A percentile compares a stretch with the other conserved stretches of the same genome.
phyloP scores from a whole-genome alignment of 1,140 invertebrate species.

The Heliconius congener region DNA sequence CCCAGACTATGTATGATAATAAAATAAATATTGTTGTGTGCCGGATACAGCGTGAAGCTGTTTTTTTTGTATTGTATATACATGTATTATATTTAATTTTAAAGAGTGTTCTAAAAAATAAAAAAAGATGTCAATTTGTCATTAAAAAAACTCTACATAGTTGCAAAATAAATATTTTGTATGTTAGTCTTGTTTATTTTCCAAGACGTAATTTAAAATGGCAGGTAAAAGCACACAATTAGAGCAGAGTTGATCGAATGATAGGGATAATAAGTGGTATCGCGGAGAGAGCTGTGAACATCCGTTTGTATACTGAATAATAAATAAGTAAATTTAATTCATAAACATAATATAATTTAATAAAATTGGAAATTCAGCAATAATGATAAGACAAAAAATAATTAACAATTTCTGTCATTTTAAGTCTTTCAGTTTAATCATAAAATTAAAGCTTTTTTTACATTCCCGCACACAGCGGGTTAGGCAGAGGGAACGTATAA shows the following conservation, averaged over 20 bases:
- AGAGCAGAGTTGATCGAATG: slow-evolving; percentile 63
- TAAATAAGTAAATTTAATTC: neutral
- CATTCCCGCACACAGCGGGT: no score
- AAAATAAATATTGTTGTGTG: no score
- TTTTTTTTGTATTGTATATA: no score
- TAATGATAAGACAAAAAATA: neutral
- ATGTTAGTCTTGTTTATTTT: slow-evolving; percentile 23
- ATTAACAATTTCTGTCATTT: neutral
- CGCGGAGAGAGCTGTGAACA: slow-evolving; percentile 55
- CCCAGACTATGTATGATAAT: no score
- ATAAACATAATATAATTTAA: neutral
- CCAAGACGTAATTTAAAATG: slow-evolving; percentile 33
- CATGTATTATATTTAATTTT: no score
- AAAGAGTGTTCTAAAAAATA: neutral
- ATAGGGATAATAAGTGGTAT: slow-evolving; percentile 59
- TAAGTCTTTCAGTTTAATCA: no score
- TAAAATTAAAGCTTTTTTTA: neutral
- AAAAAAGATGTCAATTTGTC: neutral
- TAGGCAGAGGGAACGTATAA: no score
- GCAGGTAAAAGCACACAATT: slow-evolving; percentile 65
- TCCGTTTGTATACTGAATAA: neutral
- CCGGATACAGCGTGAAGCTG: no score
- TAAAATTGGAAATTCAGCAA: neutral
- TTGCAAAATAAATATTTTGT: slow-evolving; percentile 19
- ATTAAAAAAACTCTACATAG: neutral